These are phyloP conservation scores for Chrysogorgia sp. DNA, from an alignment of 92 coral and sea anemone species.

Conservation along the genomic window DNA sequence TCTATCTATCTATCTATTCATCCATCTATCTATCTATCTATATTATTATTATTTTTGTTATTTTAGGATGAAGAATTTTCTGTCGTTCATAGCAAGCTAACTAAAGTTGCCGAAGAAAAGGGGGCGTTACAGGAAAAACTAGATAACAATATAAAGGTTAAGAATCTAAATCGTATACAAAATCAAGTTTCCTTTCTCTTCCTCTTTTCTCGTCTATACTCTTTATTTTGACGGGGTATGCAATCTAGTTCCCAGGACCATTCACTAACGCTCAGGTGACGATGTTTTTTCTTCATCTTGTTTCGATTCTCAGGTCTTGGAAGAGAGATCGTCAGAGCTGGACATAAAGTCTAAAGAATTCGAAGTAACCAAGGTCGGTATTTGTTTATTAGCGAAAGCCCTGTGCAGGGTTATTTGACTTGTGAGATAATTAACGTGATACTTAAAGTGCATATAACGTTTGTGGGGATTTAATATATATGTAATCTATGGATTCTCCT, in stretches of 20 bases:
- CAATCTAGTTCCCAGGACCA: too few species aligned
- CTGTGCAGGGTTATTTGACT: neutral
- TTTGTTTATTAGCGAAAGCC: neutral
- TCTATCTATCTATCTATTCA: too few species aligned
- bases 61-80: slow-evolving; percentile 5
- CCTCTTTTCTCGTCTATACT: neutral
- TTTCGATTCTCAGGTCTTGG: slow-evolving; percentile 25
- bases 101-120: slow-evolving; percentile 39
- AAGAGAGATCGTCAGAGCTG: slow-evolving; percentile 21
- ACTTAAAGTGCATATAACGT: too few species aligned
- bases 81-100: slow-evolving; percentile 1
- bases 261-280: too few species aligned
- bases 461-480: too few species aligned
- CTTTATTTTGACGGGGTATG: neutral
- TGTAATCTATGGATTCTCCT: too few species aligned
- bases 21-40: too few species aligned
- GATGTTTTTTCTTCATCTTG: too few species aligned
- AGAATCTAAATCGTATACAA: neutral
- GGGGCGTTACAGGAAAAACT: slow-evolving; percentile 32
- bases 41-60: too few species aligned
- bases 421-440: too few species aligned
- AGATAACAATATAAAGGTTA: slow-evolving; percentile 18
- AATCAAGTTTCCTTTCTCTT: neutral
- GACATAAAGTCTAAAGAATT: slow-evolving; percentile 31
- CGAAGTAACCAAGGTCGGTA: slow-evolving; percentile 34